Percentiles rank a stretch among this genome's conserved stretches.
Conservation (phyloP, 2,113 vertebrate species). For the Brachypodius melanocephalos region DNA sequence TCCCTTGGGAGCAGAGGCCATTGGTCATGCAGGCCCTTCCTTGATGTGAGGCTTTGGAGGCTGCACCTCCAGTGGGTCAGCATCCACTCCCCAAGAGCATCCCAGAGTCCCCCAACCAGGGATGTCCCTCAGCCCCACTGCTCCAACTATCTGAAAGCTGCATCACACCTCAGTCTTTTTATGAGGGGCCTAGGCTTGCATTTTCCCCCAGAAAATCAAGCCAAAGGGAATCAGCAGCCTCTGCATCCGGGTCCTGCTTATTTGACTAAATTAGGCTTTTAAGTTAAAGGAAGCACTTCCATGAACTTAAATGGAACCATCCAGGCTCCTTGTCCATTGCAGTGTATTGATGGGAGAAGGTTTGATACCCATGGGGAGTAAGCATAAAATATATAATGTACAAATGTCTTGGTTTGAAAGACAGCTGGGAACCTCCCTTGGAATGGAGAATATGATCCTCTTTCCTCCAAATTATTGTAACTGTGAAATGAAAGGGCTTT, state of each 20-base stretch:
- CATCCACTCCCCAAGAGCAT: not conserved
- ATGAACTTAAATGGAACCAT: not conserved
- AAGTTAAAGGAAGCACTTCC: not conserved
- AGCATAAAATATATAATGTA: not conserved
- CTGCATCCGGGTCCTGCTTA: not conserved
- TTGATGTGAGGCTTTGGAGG: not conserved
- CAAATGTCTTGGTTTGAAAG: not conserved
- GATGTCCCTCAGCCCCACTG: not conserved
- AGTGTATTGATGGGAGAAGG: not conserved
- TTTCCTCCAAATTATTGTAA: accelerated
- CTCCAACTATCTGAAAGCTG: not conserved
- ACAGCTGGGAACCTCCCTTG: not conserved
- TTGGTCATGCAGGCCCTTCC: not conserved
- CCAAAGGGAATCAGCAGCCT: not conserved
- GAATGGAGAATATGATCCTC: not conserved
- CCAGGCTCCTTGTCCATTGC: not conserved
- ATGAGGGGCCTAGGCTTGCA: not conserved
- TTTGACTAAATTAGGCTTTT: not conserved
- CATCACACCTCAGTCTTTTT: not conserved
- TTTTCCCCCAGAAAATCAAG: not conserved
- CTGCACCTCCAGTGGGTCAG: not conserved
- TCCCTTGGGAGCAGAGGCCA: accelerated
- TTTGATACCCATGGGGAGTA: accelerated
- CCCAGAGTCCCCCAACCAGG: accelerated
- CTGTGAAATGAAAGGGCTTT: not conserved